phyloP scores from a whole-genome alignment of 2,888 invertebrate genomes.

The Galerucella calmariensis region DNA sequence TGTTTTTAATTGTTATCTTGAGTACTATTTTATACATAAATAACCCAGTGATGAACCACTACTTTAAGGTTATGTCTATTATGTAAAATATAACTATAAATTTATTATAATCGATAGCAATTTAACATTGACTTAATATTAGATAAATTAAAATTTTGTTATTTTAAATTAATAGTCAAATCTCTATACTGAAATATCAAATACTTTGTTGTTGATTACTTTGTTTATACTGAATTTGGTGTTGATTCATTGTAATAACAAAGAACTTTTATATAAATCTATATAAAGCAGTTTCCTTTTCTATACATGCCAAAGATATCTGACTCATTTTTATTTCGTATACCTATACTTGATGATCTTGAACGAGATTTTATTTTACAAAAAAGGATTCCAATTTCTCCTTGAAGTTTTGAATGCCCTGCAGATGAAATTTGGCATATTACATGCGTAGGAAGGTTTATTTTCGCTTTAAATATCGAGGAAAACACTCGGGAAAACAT shows the following conservation, averaged over 20 bases:
- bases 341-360: neutral
- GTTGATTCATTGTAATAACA: neutral
- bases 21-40: neutral
- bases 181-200: too few relatives aligned
- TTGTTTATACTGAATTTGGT: neutral
- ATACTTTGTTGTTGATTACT: neutral
- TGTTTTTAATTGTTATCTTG: neutral
- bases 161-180: neutral
- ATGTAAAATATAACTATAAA: neutral
- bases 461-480: neutral
- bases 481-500: neutral
- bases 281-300: neutral
- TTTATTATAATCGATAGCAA: too few relatives aligned
- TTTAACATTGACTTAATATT: neutral
- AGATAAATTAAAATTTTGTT: neutral
- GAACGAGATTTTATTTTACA: neutral
- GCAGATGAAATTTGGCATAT: neutral
- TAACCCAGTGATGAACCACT: neutral
- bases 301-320: neutral
- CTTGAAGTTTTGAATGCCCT: neutral
- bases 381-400: neutral
- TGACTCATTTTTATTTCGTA: neutral
- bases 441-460: neutral
- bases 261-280: neutral
- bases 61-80: neutral